Base-by-base conservation (phyloP, 2,888 invertebrate genomes). In the Chaitophorus viminalis region DNA sequence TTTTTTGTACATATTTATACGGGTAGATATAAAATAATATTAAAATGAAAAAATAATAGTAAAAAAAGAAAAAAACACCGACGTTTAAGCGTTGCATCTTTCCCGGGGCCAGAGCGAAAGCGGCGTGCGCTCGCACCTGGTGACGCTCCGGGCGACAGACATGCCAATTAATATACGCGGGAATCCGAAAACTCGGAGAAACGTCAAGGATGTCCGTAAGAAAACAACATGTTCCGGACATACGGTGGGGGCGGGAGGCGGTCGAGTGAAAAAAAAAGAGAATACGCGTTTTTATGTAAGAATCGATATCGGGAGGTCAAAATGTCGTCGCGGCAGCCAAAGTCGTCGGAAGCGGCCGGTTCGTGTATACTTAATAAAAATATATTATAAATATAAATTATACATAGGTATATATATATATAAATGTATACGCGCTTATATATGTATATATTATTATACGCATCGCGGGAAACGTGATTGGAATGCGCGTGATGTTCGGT, bases 121-220 rank as follows among this genome's bases (percentile, higher is more conserved):
- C 85, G 77, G 52, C 21, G 65, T 36, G 8, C 36, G 39, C 39
- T 21, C 25, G 72, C 14, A 29, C n/a, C 82, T 25, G 60, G 54
- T 21, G 54, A 0, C 33, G 65, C 85, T 54, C 52, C 68, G 77
- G 78, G 85, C 85, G 85, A 86, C 77, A 54, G 29, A 11, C 31
- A 70, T 52, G 68, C 85, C 85, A 36, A 78, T 86, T 54, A 77
- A 21, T 60, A 31, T 29, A 8, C 31, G 36, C 36, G 31, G 25
- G 52, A 82, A 75, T 83, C 83, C 83, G 60, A 83, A 83, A 83
- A 83, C 29, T 36, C 60, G 83, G 83, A 83, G 83, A 83, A 83
- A 83, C 74, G 83, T 29, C 70, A 11, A 33, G 54, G 70, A 70
- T 70, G 76, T 46, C 25, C 76, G 76, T 33, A 68, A 39, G 3